phyloP scores from a whole-genome alignment of 2,113 vertebrate species.

The Barbus barbus region DNA sequence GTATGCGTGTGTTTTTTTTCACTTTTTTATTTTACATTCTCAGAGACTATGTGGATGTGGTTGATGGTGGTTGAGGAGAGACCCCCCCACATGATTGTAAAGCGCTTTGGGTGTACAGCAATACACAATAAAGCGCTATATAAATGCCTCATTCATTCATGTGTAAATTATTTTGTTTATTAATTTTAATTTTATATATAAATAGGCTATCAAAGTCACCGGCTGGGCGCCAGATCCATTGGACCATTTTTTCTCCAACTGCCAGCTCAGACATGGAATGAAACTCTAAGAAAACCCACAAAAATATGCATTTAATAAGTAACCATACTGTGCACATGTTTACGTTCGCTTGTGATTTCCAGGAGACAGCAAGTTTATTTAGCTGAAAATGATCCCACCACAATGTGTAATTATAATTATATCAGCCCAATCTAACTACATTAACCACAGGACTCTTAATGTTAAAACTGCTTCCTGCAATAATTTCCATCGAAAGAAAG shows the following conservation, averaged over 20 bases:
- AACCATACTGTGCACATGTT: slow-evolving; percentile 44
- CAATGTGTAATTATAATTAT: slow-evolving; percentile 7
- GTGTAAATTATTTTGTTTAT: not conserved
- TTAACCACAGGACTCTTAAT: not conserved
- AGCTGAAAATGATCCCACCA: not conserved
- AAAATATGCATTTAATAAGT: slow-evolving; percentile 34
- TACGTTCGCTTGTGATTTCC: slow-evolving; percentile 17
- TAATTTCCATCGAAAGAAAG: not conserved
- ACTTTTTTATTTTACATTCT: not conserved
- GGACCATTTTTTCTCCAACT: not conserved
- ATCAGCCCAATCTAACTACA: not conserved
- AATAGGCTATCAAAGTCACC: not conserved
- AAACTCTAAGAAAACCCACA: slow-evolving; percentile 40
- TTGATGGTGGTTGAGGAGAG: no score
- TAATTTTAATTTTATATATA: not conserved
- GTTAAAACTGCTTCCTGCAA: not conserved
- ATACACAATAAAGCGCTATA: no score
- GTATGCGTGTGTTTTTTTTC: no score
- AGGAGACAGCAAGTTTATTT: not conserved
- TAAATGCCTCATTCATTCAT: no score
- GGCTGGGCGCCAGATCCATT: not conserved
- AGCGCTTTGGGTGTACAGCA: no score
- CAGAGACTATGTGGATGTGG: not conserved
- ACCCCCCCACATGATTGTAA: no score
- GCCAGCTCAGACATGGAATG: slow-evolving; percentile 39